Evolutionary conservation across 2,888 invertebrate species (phyloP), one percentile per base, ranked within the genome.

Genomic region (Brenthis hecate): DNA sequence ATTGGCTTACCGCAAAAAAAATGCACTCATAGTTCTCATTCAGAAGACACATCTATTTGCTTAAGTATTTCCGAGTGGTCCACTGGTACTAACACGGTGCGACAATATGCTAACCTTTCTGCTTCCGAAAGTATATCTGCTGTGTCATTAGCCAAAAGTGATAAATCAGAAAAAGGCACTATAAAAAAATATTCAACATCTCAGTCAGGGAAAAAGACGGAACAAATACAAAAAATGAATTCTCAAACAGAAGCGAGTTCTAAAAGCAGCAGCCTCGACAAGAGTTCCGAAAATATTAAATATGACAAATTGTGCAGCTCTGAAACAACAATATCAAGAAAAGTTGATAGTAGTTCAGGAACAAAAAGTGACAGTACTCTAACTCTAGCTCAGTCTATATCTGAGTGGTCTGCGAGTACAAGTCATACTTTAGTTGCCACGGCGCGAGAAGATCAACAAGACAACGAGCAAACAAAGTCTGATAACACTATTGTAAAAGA

Each of bases 11-110:
- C 96, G 76, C 96, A 95, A 71, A 96, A 96, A 79, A 97, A 96
- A 82, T 96, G 96, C 80, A 97, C 96, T 0, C 96, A 97, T 75
- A 96, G 96, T 77, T 96, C 96, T 0, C 96, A 97, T 86, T 97
- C 97, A 6, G 97, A 97, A 85, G 97, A 97, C 78, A 97, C 97
- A 0, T 97, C 97, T 0, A 95, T 97, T 82, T 97, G 97, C 19
- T 88, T 97, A 47, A 97, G 97, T 79, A 95, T 97, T 79, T 97
- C 97, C 3, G 97, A 97, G 80, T 97, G 97, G 97, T 97, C 97
- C 0, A 97, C 97, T 51, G 97, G 97, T 64, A 97, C 97, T 0
- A 97, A 96, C 75, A 97, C 97, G 0, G 97, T 97, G 1, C 94
- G 96, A 1, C 96, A 97, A 81, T 97, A 96, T 78, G 96, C 95